Evolutionary conservation across 2,113 vertebrate genomes (phyloP), one percentile per base, ranked within the genome.

Genomic region (Aspidoscelis tigris): DNA sequence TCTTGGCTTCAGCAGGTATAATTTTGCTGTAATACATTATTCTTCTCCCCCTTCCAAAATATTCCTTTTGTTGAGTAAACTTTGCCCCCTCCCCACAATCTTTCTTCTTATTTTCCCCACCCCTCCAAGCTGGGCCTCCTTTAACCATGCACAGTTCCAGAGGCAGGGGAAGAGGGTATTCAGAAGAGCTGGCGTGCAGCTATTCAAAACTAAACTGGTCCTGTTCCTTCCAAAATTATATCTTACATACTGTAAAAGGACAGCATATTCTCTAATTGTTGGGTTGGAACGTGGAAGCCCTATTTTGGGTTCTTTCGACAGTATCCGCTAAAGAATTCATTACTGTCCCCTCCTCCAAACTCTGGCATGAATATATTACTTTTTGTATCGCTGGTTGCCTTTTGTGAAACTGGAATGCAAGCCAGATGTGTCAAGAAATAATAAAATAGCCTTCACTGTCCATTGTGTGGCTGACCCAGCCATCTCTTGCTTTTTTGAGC

Each of bases 351-450:
- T 14, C 64, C 33, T 72, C 44, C 10, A 21, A 41, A 43, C 14
- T 74, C 76, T 18, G 33, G 43, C 43, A 1, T 18, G 41, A 41
- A 61, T 21, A 20, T 0, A 26, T n/a, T n/a, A 0, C 1, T 43
- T 79, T 33, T 77, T 80, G 58, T 65, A 74, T 50, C 0, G 0
- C 33, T 18, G 33, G 47, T 86, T 88, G 87, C 1, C 12, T 78
- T 81, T 58, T 84, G 18, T 82, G 84, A 76, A 84, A 84, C 76
- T 33, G 84, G 71, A 78, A 22, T 64, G 43, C 22, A 65, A 71
- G 18, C 22, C 75, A 88, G 76, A 85, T 61, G 0, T 78, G 41
- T 55, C 5, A 39, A 18, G 58, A 16, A 21, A 68, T 24, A 78
- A 80, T 41, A 50, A 3, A 71, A 89, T 22, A 3, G 5, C 14